Conservation (phyloP, 2,888 invertebrate species). For the Hirtodrosophila histrioides region DNA sequence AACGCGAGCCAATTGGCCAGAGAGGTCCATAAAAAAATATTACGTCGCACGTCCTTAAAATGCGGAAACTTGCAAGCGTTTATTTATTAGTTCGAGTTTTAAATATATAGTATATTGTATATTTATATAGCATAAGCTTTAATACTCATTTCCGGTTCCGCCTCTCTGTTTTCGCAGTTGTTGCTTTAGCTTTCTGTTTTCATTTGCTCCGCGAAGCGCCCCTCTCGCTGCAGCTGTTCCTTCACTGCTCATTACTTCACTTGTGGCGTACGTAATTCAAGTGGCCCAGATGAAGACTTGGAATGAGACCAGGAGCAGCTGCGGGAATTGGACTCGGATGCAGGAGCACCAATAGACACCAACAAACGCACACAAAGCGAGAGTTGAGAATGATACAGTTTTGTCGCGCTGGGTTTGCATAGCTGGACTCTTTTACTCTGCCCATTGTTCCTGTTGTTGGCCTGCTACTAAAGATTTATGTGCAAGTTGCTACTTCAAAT, state of each 20-base stretch:
- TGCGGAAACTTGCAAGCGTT: conserved; percentile 44
- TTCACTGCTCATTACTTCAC: conserved; percentile 72
- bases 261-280: conserved; percentile 80
- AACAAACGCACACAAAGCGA: conserved; percentile 18
- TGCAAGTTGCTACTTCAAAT: conserved; percentile 66
- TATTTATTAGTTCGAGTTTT: conserved; percentile 76
- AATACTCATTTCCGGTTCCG: conserved; percentile 73
- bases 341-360: conserved; percentile 5
- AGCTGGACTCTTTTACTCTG: conserved; percentile 49
- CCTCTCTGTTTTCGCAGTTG: conserved; percentile 26
- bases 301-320: conserved; percentile 6
- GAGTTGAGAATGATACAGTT: conserved; percentile 59
- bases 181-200: conserved; percentile 11
- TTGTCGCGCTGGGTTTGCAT: conserved; percentile 62
- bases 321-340: conserved; percentile 14
- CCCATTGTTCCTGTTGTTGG: conserved; percentile 36
- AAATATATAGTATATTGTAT: conserved; percentile 73
- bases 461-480: conserved; percentile 66
- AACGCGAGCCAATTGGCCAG: conserved; percentile 51
- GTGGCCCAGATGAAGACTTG: conserved; percentile 52
- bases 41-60: conserved; percentile 39
- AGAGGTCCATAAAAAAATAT: conserved; percentile 36
- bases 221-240: conserved; percentile 30
- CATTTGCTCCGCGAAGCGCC: too few species aligned
- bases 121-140: conserved; percentile 63